phyloP scores from a whole-genome alignment of 2,888 invertebrate species.

The Hypomecis punctinalis region DNA sequence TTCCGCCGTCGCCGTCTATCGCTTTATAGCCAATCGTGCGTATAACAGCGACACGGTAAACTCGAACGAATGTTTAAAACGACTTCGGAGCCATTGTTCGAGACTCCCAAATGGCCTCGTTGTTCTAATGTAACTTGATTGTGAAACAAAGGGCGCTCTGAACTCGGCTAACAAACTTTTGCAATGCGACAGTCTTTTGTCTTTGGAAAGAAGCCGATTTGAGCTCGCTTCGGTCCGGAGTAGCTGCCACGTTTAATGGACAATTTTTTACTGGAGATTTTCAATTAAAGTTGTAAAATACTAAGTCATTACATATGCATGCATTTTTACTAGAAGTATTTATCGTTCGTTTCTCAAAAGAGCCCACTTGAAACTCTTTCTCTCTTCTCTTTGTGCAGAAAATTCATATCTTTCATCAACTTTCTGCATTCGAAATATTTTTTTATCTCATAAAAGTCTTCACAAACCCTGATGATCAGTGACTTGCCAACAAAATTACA shows the following conservation, averaged over 20 bases:
- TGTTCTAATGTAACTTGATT: constrained; percentile 73
- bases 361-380: too few species aligned
- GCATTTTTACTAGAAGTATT: too few species aligned
- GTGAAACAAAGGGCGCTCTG: constrained; percentile 66
- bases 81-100: constrained; percentile 67
- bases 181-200: constrained; percentile 74
- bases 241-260: constrained; percentile 13
- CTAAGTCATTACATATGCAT: too few species aligned
- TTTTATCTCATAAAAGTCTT: too few species aligned
- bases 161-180: constrained; percentile 64
- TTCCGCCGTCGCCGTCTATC: constrained; percentile 52
- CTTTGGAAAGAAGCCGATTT: constrained; percentile 61
- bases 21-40: constrained; percentile 70
- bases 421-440: too few species aligned
- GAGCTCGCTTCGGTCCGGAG: constrained; percentile 45
- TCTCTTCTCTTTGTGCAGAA: too few species aligned
- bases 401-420: too few species aligned
- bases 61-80: constrained; percentile 67
- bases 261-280: constrained; percentile 19
- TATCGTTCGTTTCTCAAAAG: too few species aligned
- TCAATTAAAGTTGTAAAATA: background rate
- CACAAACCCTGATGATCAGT: too few species aligned
- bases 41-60: constrained; percentile 64
- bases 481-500: too few species aligned
- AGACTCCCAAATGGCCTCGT: constrained; percentile 59